Conservation (phyloP, 2,113 vertebrate genomes). For the Crypturellus undulatus region DNA sequence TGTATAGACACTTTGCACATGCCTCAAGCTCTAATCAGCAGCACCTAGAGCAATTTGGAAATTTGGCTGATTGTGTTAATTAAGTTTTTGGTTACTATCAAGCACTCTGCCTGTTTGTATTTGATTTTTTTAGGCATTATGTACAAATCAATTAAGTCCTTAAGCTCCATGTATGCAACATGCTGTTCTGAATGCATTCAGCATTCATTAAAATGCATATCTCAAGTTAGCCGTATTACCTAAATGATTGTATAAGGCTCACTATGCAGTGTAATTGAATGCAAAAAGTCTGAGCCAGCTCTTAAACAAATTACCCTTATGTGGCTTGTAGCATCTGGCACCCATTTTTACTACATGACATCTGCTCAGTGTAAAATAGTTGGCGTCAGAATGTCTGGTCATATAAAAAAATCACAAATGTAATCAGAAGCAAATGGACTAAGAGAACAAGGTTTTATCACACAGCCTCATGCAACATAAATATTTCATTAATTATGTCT, state of each 20-base stretch:
- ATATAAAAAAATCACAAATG: constrained; percentile 84
- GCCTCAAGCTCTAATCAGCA: constrained; percentile 31
- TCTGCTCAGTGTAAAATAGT: constrained; percentile 86
- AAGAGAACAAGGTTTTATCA: constrained; percentile 82
- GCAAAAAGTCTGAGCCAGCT: constrained; percentile 82
- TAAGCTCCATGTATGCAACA: constrained; percentile 53
- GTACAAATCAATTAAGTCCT: constrained; percentile 72
- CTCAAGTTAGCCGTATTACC: constrained; percentile 80
- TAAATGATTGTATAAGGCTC: constrained; percentile 79
- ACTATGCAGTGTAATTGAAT: constrained; percentile 82
- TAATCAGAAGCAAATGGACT: constrained; percentile 85
- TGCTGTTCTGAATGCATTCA: constrained; percentile 58
- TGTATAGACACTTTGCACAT: constrained; percentile 67
- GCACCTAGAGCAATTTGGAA: constrained; percentile 70
- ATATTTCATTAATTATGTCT: constrained; percentile 86
- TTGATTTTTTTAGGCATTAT: constrained; percentile 26
- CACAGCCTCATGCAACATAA: constrained; percentile 81
- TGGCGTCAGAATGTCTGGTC: constrained; percentile 87
- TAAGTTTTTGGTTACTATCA: constrained; percentile 71
- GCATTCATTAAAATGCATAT: constrained; percentile 76
- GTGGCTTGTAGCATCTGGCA: constrained; percentile 85
- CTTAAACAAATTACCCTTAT: constrained; percentile 87
- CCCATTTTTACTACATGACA: constrained; percentile 85
- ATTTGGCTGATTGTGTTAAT: constrained; percentile 63
- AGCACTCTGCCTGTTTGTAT: constrained; percentile 43